Evolutionary conservation across 1,140 invertebrate species (phyloP).

Genomic region (Vanessa tameamea): DNA sequence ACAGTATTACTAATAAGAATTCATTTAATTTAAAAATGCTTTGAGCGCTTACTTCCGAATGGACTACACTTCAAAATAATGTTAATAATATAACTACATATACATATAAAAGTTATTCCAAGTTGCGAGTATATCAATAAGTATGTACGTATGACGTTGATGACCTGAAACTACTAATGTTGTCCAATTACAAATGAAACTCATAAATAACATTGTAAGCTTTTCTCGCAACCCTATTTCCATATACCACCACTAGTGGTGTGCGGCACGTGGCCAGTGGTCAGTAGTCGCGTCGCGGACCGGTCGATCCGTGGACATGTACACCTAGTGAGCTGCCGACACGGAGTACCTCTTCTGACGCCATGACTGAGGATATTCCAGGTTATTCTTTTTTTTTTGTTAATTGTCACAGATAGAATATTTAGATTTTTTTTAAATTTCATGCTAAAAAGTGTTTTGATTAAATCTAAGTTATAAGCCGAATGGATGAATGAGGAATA

Average conservation of each 20-base stretch:
- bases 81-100: too few relatives aligned
- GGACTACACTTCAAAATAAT: too few relatives aligned
- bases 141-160: not conserved
- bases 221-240: constrained; percentile 46
- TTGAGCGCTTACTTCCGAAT: too few relatives aligned
- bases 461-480: not conserved
- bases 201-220: constrained; percentile 13
- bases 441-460: not conserved
- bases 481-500: not conserved
- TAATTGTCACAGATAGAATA: not conserved
- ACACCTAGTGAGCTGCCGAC: constrained; percentile 17
- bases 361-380: constrained; percentile 74
- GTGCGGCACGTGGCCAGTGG: constrained; percentile 64
- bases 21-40: too few relatives aligned
- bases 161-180: not conserved
- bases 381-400: constrained; percentile 56
- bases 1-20: too few relatives aligned
- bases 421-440: not conserved
- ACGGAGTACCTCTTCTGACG: constrained; percentile 23
- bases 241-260: constrained; percentile 40
- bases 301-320: constrained; percentile 47
- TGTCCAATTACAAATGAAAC: constrained; percentile 4
- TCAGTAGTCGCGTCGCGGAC: constrained; percentile 63
- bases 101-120: not conserved
- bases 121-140: too few relatives aligned